Evolutionary conservation across 2,113 vertebrate genomes (phyloP).

Genomic region (Alligator sinensis): DNA sequence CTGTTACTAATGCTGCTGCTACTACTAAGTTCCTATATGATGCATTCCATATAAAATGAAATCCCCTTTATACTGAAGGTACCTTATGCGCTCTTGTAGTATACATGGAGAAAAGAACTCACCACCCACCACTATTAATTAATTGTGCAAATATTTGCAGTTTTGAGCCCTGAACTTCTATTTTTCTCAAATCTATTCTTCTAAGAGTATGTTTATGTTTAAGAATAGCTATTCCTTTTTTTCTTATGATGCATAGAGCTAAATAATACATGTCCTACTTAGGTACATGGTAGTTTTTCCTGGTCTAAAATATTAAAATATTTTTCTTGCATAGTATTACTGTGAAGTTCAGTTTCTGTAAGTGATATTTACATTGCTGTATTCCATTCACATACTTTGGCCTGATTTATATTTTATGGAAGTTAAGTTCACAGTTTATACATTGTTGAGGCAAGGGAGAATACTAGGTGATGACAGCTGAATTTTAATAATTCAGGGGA

Average conservation of each 20-base stretch:
- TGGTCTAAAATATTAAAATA: background rate
- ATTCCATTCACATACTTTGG: background rate
- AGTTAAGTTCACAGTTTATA: conserved; percentile 44
- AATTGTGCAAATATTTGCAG: background rate
- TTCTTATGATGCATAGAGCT: background rate
- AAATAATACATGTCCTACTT: background rate
- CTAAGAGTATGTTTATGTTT: background rate
- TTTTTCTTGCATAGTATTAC: background rate
- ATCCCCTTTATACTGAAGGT: background rate
- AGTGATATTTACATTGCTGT: background rate
- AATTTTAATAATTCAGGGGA: conserved; percentile 49
- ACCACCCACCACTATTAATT: background rate
- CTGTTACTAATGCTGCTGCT: background rate
- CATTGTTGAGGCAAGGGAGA: conserved; percentile 32
- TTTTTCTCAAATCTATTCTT: background rate
- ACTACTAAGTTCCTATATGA: background rate
- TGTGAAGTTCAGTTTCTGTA: background rate
- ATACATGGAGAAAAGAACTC: background rate
- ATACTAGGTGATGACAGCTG: background rate
- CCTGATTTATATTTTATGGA: conserved; percentile 45
- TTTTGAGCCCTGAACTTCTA: background rate
- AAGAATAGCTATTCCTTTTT: background rate
- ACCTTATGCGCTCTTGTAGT: background rate
- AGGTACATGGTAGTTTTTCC: background rate
- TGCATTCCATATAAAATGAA: background rate